Evolutionary conservation across 37 sponge, comb jelly and placozoan genomes (phyloP), one percentile per base, ranked within the genome.

Genomic region (Aplysina aerophoba): DNA sequence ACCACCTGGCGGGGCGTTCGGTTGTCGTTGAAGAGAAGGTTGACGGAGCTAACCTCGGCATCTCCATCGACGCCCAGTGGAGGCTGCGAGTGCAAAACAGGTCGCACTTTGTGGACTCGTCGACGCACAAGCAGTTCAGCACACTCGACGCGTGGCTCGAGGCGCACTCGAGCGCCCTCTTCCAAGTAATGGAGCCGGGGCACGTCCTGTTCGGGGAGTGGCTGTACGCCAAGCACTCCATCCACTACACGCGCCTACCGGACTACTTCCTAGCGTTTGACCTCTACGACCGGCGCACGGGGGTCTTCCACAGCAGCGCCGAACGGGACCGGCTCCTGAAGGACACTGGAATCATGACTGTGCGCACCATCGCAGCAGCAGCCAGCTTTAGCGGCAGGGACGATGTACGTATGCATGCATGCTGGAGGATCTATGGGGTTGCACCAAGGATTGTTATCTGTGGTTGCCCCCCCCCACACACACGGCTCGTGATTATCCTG

Each of bases 181-280:
- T 68, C 65, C 62, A 88, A 19, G 30, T 95, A 11, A 62, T 95
- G 30, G 80, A 85, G n/a, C 86, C 91, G 17, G 93, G 89, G 0
- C 88, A 92, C 37, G 87, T 95, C 30, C 91, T 95, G 50, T 95
- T 92, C 81, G 96, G 93, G 33, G 96, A 95, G 57, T 95, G 96
- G 96, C 80, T 95, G 41, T 92, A 90, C 73, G 96, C 96, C 19
- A 95, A 92, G 77, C 96, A 95, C 77, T 92, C 96, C 59, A 95
- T 95, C 25, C 93, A 88, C 59, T 95, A 95, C 85, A 95, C 91
- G 11, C 44, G 85, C 28, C 55, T 95, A 34, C 96, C 96, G 11
- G 91, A 85, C 5, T 86, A 90, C 55, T 95, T 95, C 79, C 56
- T 95, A 39, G 96, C 91, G 11, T 95, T 95, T 85, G 96, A 95